Evolutionary conservation across 92 coral and sea anemone genomes (phyloP).

Genomic region (Heteractis magnifica): DNA sequence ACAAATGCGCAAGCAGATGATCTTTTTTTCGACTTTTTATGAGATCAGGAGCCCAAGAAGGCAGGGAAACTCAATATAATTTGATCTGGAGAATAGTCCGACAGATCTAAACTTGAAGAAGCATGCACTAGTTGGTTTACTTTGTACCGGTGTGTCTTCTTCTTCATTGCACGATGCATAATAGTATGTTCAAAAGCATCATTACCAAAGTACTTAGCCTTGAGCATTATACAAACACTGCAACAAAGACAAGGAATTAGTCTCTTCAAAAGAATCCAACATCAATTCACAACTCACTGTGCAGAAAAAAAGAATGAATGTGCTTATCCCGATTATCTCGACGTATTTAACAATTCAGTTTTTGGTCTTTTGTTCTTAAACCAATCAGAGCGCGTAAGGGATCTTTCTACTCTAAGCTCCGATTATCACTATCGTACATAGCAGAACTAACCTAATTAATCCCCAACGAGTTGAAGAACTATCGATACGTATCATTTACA

Average conservation of each 20-base stretch:
- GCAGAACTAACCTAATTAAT: neutral
- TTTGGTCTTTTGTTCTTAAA: neutral
- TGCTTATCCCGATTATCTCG: neutral
- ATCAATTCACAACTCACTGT: neutral
- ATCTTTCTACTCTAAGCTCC: neutral
- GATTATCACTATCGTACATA: neutral
- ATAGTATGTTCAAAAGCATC: neutral
- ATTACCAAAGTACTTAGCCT: slow-evolving; percentile 3
- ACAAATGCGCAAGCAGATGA: neutral
- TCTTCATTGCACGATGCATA: neutral
- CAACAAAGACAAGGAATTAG: neutral
- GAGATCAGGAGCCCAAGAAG: neutral
- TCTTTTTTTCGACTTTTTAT: neutral
- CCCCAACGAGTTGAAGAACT: neutral
- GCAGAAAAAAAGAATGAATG: neutral
- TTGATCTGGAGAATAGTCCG: neutral
- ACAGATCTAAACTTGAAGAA: neutral
- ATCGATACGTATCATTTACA: neutral
- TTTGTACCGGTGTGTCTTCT: neutral
- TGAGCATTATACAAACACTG: neutral
- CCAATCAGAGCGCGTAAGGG: neutral
- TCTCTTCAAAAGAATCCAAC: neutral
- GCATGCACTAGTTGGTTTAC: too few species aligned
- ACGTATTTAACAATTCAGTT: neutral
- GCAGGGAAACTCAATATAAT: neutral